These are phyloP conservation scores for Orthosia gracilis DNA, from an alignment of 2,888 invertebrate species.

Conservation along the genomic window DNA sequence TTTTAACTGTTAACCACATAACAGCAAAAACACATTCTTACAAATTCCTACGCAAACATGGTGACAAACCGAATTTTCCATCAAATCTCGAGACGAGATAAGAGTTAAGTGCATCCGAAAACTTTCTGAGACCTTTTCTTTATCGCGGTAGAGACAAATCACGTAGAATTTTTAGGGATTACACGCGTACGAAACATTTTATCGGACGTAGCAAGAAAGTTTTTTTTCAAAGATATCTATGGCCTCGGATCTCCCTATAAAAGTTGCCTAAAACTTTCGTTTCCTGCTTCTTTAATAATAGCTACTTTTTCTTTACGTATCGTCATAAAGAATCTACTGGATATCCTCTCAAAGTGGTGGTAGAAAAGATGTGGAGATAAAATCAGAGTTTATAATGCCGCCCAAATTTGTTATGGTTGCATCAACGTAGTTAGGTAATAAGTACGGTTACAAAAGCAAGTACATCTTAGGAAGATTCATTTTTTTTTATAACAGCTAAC, in stretches of 20 bases:
- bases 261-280: conserved; percentile 82
- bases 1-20: not conserved
- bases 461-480: not conserved
- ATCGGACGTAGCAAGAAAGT: conserved; percentile 81
- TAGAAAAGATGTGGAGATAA: conserved; percentile 44
- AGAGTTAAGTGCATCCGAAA: conserved; percentile 71
- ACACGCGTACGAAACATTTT: conserved; percentile 86
- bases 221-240: conserved; percentile 83
- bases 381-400: conserved; percentile 39
- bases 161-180: conserved; percentile 83
- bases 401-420: conserved; percentile 34
- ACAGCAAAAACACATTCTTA: not conserved
- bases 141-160: conserved; percentile 85
- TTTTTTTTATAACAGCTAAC: not conserved
- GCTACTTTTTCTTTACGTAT: conserved; percentile 72
- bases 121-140: conserved; percentile 69
- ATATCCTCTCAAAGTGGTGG: conserved; percentile 34
- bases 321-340: conserved; percentile 58
- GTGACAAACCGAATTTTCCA: conserved; percentile 42
- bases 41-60: conserved; percentile 35
- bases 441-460: conserved; percentile 1
- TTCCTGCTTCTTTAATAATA: conserved; percentile 80
- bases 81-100: conserved; percentile 66
- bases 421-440: conserved; percentile 29
- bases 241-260: conserved; percentile 82